Base-by-base conservation (phyloP, 2,888 invertebrate genomes). In the Ichneumoninae sp. region DNA sequence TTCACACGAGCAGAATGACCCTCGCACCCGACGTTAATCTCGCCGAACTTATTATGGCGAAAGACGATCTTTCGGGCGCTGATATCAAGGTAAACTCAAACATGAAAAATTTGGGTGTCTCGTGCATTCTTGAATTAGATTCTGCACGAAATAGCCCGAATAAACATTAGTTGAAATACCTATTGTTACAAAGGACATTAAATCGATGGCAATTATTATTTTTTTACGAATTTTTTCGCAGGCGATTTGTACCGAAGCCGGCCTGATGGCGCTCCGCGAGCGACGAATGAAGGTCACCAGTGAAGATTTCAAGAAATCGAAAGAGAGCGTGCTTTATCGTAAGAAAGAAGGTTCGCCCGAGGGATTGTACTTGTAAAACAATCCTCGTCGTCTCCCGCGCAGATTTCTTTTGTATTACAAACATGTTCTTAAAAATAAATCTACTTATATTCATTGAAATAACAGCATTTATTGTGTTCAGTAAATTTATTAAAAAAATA, bases 301-400 rank as follows among this genome's bases (percentile, higher is more conserved):
- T 94, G 99, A 99, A 94, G 99, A 99, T 94, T 99, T 99, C 94
- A 98, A 98, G 94, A 99, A 99, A 94, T 99, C 99, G 0, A 99
- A 99, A 94, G 99, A 99, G 94, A 99, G 98, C 94, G 99, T 99
- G 40, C 95, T 99, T 70, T 99, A 99, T 93, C 96, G 99, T 84
- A 99, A 99, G 95, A 99, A 99, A 93, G 99, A 99, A 95, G 99
- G 99, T 87, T 99, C 99, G 66, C 99, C 99, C 0, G 99, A 99
- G 94, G 99, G 99, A 88, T 96, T 99, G 80, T 99, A 99, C 95
- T 96, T 99, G 92, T 99, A 97, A 96, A 89, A 88, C 85, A 80
- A 85, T 81, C 76, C 88, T 52, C 30, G 80, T 66, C 83, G 40
- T 60, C 84, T 86, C 69, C 74, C 82, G 75, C 62, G 52, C 78